These are phyloP conservation scores for Oegoconia quadripuncta DNA, from an alignment of 2,888 invertebrate species.

Conservation along the genomic window DNA sequence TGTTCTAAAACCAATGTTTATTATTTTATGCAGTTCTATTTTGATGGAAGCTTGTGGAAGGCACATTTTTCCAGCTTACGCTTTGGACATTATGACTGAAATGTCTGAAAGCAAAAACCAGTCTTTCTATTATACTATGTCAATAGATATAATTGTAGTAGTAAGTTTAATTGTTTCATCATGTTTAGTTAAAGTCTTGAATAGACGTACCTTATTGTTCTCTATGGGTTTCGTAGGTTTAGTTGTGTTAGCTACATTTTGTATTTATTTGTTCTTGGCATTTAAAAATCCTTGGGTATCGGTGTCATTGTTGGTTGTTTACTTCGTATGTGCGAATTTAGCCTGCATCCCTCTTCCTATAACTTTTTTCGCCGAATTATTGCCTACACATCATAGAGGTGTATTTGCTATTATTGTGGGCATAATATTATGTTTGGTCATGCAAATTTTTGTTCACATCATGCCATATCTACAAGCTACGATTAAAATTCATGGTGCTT, in stretches of 20 bases:
- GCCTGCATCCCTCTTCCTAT: constrained; percentile 55
- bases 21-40: constrained; percentile 33
- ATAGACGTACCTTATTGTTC: constrained; percentile 45
- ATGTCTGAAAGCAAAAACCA: constrained; percentile 36
- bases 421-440: constrained; percentile 29
- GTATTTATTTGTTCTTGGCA: constrained; percentile 38
- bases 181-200: constrained; percentile 42
- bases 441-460: constrained; percentile 39
- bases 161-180: constrained; percentile 40
- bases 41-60: constrained; percentile 48
- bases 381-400: constrained; percentile 49
- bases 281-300: constrained; percentile 38
- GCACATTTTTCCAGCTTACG: constrained; percentile 51
- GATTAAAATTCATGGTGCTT: constrained; percentile 33
- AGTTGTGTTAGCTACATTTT: constrained; percentile 30
- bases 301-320: constrained; percentile 37
- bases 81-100: constrained; percentile 44
- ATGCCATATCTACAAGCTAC: constrained; percentile 38
- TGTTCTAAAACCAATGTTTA: constrained; percentile 44
- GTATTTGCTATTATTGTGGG: constrained; percentile 40
- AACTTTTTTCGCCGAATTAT: constrained; percentile 53
- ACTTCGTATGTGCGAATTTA: constrained; percentile 48
- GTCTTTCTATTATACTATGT: constrained; percentile 43
- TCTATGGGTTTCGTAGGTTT: constrained; percentile 39
- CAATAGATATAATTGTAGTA: constrained; percentile 45